These are phyloP conservation scores for Arctocebus calabarensis DNA, from an alignment of 2,797 vertebrate species.

Conservation along the genomic window DNA sequence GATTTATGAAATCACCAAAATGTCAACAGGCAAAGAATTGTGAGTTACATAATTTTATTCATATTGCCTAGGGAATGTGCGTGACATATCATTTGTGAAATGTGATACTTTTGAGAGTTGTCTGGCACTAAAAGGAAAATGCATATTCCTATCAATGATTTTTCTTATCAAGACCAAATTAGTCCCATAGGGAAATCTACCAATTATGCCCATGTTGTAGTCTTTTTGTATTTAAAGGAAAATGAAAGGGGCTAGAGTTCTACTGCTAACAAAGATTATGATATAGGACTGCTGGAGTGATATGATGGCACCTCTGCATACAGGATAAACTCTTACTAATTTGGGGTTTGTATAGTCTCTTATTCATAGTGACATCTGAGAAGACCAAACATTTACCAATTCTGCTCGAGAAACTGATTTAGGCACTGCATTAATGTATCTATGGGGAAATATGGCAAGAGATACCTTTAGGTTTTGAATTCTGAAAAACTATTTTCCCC, in stretches of 20 bases:
- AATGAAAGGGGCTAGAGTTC: background rate
- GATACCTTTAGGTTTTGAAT: background rate
- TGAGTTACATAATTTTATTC: background rate
- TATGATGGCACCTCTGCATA: background rate
- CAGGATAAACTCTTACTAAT: background rate
- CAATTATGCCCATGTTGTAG: background rate
- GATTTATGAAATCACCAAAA: conserved; percentile 21
- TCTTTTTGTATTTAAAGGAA: background rate
- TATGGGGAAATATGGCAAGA: background rate
- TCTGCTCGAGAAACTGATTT: background rate
- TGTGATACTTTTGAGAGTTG: background rate
- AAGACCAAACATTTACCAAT: background rate
- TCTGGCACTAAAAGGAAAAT: background rate
- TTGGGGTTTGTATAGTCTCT: background rate
- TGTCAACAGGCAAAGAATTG: background rate
- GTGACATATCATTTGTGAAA: conserved; percentile 9
- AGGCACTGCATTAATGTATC: background rate
- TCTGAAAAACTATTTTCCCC: background rate
- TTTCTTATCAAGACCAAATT: background rate
- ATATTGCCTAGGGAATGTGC: background rate
- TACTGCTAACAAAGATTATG: background rate
- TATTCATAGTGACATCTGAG: background rate
- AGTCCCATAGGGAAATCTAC: background rate
- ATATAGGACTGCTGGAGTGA: background rate
- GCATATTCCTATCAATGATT: background rate